phyloP scores from a whole-genome alignment of 2,797 vertebrate species.

The Protonibea diacanthus region DNA sequence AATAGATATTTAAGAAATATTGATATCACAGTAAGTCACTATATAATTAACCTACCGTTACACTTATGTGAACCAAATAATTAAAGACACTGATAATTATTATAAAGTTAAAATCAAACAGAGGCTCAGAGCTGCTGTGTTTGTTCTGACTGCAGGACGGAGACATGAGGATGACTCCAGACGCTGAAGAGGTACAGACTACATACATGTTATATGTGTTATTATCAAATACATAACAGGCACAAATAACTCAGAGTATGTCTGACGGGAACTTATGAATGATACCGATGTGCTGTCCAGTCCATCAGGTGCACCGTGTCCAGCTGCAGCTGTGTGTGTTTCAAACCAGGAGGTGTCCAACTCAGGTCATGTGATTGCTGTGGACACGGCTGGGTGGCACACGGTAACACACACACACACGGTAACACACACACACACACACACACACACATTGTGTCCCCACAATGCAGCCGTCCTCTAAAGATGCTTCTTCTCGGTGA shows the following conservation, averaged over 20 bases:
- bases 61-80: no score
- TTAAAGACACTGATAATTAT: neutral
- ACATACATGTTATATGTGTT: no score
- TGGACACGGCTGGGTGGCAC: constrained; percentile 94
- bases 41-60: no score
- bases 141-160: constrained; percentile 26
- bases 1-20: no score
- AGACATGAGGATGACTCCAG: constrained; percentile 58
- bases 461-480: no score
- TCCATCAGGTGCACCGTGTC: constrained; percentile 89
- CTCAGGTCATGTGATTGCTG: constrained; percentile 94
- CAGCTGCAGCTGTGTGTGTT: constrained; percentile 91
- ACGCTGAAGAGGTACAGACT: constrained; percentile 46
- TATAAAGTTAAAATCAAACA: neutral
- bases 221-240: no score
- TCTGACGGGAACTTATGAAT: no score
- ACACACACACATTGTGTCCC: no score
- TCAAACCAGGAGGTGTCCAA: constrained; percentile 90
- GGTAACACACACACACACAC: no score
- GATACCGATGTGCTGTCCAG: constrained; percentile 68
- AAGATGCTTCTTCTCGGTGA: no score
- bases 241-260: no score
- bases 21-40: no score
- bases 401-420: constrained; percentile 85
- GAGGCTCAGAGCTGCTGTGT: neutral